These are phyloP conservation scores for Desmodus rotundus DNA, from an alignment of 2,113 vertebrate species.

Conservation along the genomic window DNA sequence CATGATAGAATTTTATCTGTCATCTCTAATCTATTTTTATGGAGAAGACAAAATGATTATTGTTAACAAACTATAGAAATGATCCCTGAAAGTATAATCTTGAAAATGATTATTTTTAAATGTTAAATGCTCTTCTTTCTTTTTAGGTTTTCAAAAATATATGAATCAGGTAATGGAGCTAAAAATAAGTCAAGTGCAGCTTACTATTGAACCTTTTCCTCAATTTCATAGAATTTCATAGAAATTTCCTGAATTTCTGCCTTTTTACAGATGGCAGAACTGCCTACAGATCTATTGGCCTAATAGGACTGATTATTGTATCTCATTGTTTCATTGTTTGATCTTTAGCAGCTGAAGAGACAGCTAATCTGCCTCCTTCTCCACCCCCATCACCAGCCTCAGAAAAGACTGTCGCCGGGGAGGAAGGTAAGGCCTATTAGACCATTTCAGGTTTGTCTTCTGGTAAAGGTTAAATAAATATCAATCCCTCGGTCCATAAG, in stretches of 20 bases:
- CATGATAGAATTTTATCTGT: background rate
- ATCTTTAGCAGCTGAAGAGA: constrained; percentile 91
- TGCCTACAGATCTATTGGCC: background rate
- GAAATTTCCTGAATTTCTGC: constrained; percentile 21
- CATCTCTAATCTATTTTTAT: background rate
- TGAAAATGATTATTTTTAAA: background rate
- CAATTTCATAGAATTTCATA: constrained; percentile 37
- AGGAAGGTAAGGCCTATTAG: constrained; percentile 89
- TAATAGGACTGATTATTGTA: constrained; percentile 63
- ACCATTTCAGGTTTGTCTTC: constrained; percentile 9
- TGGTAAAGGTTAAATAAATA: background rate
- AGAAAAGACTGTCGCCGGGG: constrained; percentile 90
- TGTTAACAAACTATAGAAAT: too few relatives aligned
- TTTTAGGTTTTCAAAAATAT: constrained; percentile 31
- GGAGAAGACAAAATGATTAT: background rate
- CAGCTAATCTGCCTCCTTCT: constrained; percentile 96
- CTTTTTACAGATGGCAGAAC: constrained; percentile 26
- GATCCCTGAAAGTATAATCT: too few relatives aligned
- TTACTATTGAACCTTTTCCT: background rate
- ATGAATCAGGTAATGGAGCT: background rate
- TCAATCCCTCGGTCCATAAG: background rate
- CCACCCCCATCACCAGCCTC: constrained; percentile 97
- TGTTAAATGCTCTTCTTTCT: constrained; percentile 36
- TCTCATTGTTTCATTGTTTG: constrained; percentile 77
- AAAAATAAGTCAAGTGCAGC: background rate